Evolutionary conservation across 2,797 vertebrate species (phyloP).

Genomic region (Crenichthys baileyi): DNA sequence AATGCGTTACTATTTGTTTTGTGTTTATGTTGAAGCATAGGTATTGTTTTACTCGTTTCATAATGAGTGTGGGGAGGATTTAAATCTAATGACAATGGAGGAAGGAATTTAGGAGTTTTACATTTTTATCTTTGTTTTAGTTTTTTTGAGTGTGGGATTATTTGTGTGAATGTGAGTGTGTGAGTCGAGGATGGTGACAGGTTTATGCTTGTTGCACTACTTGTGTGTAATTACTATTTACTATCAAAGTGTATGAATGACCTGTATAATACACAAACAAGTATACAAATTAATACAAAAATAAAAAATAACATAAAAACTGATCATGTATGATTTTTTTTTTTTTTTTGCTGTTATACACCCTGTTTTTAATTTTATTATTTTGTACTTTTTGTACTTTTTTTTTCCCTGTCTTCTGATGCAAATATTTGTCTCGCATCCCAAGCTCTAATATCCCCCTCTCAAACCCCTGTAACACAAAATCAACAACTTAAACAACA

Average conservation of each 20-base stretch:
- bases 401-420: neutral
- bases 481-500: neutral
- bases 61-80: constrained; percentile 47
- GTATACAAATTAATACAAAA: constrained; percentile 82
- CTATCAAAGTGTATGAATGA: constrained; percentile 81
- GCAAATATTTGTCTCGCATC: neutral
- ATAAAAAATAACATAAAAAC: constrained; percentile 70
- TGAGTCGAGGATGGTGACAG: constrained; percentile 57
- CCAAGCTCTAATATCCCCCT: neutral
- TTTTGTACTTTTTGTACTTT: neutral
- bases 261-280: constrained; percentile 82
- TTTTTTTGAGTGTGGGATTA: constrained; percentile 61
- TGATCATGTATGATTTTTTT: neutral
- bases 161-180: constrained; percentile 16
- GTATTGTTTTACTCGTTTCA: constrained; percentile 67
- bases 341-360: neutral
- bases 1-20: constrained; percentile 31
- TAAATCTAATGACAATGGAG: constrained; percentile 55
- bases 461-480: neutral
- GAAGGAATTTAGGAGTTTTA: constrained; percentile 61
- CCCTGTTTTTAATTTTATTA: neutral
- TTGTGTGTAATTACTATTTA: constrained; percentile 81
- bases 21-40: constrained; percentile 63
- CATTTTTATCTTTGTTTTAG: constrained; percentile 70
- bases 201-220: constrained; percentile 63